Conservation (phyloP, 2,797 vertebrate genomes). For the Schizothorax lantsangensis region DNA sequence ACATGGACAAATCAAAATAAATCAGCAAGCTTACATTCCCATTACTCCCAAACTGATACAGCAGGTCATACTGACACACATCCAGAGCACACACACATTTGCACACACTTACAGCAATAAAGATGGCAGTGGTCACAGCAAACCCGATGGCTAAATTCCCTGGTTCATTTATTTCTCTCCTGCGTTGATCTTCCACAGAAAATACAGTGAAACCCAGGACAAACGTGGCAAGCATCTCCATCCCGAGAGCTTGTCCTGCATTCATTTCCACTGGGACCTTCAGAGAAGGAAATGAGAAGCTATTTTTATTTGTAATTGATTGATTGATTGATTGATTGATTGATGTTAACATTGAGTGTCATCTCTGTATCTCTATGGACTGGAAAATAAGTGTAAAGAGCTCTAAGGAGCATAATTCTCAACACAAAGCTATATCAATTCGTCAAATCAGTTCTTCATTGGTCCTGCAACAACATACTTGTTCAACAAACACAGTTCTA, state of each 20-base stretch:
- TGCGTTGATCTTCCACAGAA: slow-evolving; percentile 72
- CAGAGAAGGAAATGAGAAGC: neutral
- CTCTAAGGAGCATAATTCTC: neutral
- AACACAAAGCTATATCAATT: neutral
- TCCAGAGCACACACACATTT: neutral
- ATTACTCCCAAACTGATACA: neutral
- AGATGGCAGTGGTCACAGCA: slow-evolving; percentile 79
- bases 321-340: neutral
- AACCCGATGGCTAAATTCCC: slow-evolving; percentile 83
- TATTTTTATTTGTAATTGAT: neutral
- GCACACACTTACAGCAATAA: slow-evolving; percentile 78
- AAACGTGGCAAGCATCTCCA: slow-evolving; percentile 85
- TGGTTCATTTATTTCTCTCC: slow-evolving; percentile 73
- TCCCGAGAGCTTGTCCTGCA: slow-evolving; percentile 79
- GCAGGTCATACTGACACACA: neutral
- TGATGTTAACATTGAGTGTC: neutral
- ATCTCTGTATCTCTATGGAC: neutral
- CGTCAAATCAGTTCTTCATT: too few relatives aligned
- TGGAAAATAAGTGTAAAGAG: neutral
- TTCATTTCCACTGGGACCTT: slow-evolving; percentile 80
- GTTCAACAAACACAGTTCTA: neutral
- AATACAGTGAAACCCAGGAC: slow-evolving; percentile 86
- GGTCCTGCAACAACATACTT: neutral
- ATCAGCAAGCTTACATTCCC: neutral
- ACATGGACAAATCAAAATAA: neutral